Base-by-base conservation (phyloP, 2,888 invertebrate species). In the Acrobasis repandana region DNA sequence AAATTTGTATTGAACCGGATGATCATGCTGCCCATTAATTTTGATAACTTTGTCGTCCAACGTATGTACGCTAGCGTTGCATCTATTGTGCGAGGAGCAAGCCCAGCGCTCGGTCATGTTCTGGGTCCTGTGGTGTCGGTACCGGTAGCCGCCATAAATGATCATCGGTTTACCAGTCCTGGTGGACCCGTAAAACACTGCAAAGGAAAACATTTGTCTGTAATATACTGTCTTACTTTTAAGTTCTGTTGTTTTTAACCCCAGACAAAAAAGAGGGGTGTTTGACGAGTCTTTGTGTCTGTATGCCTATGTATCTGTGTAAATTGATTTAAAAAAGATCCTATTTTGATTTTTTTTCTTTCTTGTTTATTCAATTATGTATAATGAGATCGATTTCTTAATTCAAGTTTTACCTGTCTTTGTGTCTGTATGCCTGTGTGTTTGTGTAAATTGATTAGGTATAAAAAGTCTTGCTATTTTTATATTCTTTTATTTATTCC, bases 51-150 rank as follows among this genome's bases (percentile, higher is more conserved):
- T 10, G 6, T 38, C 9, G 0, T 54, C 47, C 0, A 11, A 2
- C 5, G 64, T 65, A 15, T 63, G 62, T 0, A 66, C 0, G 9
- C 62, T 61, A 1, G 66, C 67, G 9, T 61, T 67, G 59, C 74
- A 75, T 8, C 61, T 59, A 11, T 68, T 70, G 58, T 65, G 61
- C 8, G 62, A 64, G 8, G 70, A 67, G 52, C 74, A 74, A 0
- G 67, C 64, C 67, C 74, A 73, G n/a, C 71, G 52, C 0, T 4
- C 4, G 5, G 59, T 57, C 2, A 49, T 61, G 3, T 48, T 43
- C 0, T 43, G 36, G 1, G 36, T n/a, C 10, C 64, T 54, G 15
- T 72, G 69, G 51, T 48, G 60, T 10, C 71, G 65, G 62, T 69
- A 74, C 0, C 62, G 66, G 52, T 69, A 67, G 0, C 69, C 68